Evolutionary conservation across 2,113 vertebrate genomes (phyloP), one percentile per base, ranked within the genome.

Genomic region (Hyperopisus bebe): DNA sequence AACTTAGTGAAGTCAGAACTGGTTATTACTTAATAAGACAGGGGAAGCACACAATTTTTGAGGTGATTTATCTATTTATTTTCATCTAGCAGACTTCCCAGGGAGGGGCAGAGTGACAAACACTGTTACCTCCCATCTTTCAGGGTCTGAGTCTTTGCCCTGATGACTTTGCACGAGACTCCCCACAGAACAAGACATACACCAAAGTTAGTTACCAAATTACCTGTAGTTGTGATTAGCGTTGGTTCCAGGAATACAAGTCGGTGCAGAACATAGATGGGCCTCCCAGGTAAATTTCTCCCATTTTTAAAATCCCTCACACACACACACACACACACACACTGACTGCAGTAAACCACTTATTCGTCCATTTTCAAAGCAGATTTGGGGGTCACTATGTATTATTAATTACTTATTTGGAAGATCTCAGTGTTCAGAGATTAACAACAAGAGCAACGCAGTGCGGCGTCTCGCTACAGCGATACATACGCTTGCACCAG

Each of bases 401-500:
- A 39, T 80, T 80, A 42, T 39, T 39, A 77, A 39, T 39, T 1
- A 80, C 6, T 80, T 80, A 42, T 80, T 19, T 80, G 74, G 13
- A 42, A 35, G 35, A 13, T 42, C 15, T 42, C 15, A 1, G 15
- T 83, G 80, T 21, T 42, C 55, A 62, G 55, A 62, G 21, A 62
- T 8, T 62, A 62, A n/a, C 21, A 58, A 10, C 17, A 42, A 27
- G 39, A 51, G 48, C 27, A 35, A 17, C 2, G 24, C 35, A 53
- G 5, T 46, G 42, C 2, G 17, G 39, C 77, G 27, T n/a, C 87
- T 10, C 0, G 46, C 88, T 39, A 13, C 31, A 80, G 74, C 6
- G 35, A n/a, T 62, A 86, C 97, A 97, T 96, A 99, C 98, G 90
- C 92, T 95, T 96, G 93, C 98, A 99, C 89, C 93, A 92, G 6